phyloP scores from a whole-genome alignment of 2,888 invertebrate genomes.

The Meghimatium bilineatum region DNA sequence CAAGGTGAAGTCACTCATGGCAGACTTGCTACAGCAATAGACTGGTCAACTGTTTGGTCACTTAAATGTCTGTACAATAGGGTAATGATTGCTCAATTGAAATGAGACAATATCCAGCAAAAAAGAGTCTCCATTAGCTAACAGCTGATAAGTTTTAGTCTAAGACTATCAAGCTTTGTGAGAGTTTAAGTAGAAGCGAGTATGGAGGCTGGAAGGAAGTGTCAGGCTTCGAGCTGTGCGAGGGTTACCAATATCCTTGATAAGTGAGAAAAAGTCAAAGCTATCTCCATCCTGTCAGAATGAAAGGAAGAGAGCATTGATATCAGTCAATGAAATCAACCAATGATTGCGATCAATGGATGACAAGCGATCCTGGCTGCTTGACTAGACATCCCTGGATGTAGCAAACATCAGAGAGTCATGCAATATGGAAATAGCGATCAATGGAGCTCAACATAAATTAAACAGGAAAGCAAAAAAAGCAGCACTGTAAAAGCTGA shows the following conservation, averaged over 20 bases:
- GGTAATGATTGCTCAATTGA: too few relatives aligned
- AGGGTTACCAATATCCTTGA: constrained; percentile 32
- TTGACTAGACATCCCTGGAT: constrained; percentile 30
- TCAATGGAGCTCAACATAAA: background rate
- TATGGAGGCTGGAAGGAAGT: constrained; percentile 35
- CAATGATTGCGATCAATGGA: constrained; percentile 21
- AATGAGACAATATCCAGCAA: too few relatives aligned
- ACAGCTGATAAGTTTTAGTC: background rate
- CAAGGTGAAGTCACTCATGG: too few relatives aligned
- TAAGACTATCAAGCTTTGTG: constrained; percentile 15
- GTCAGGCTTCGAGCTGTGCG: constrained; percentile 34
- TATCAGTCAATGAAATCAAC: constrained; percentile 1
- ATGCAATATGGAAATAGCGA: background rate
- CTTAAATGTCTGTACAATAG: too few relatives aligned
- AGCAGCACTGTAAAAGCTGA: constrained; percentile 19
- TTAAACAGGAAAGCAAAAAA: constrained; percentile 8
- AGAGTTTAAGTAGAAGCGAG: constrained; percentile 23
- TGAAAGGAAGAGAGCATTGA: constrained; percentile 5
- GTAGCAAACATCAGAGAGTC: constrained; percentile 32
- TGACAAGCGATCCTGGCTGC: constrained; percentile 18
- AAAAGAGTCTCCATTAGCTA: too few relatives aligned
- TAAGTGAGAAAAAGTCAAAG: constrained; percentile 40
- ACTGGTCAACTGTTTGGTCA: too few relatives aligned
- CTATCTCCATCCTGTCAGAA: constrained; percentile 32
- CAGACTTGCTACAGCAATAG: too few relatives aligned